These are phyloP conservation scores for Hippopotamus amphibius DNA, from an alignment of 2,113 vertebrate species.

Conservation along the genomic window DNA sequence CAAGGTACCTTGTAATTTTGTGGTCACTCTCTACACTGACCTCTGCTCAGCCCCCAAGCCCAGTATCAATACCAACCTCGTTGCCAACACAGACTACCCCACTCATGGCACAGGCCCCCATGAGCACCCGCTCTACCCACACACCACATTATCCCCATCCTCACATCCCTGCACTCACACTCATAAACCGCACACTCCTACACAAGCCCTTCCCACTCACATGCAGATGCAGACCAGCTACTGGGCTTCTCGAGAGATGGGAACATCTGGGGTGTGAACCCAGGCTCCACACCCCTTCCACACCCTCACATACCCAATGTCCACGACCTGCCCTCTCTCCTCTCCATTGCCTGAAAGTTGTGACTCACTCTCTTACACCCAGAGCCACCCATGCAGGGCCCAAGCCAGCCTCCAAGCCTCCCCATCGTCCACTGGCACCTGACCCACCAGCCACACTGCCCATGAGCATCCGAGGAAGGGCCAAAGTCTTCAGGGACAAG, in stretches of 20 bases:
- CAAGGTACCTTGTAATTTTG: constrained; percentile 64
- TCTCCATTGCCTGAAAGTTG: background rate
- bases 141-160: background rate
- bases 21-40: constrained; percentile 57
- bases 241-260: background rate
- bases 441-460: constrained; percentile 1
- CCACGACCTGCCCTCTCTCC: constrained; percentile 31
- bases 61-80: background rate
- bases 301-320: background rate
- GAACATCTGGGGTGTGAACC: constrained; percentile 37
- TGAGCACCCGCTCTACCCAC: background rate
- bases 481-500: constrained; percentile 75
- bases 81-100: background rate
- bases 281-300: constrained; percentile 31
- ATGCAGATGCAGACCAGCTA: background rate
- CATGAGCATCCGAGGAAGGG: background rate
- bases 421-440: constrained; percentile 2
- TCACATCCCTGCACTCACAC: background rate
- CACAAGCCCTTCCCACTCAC: background rate
- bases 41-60: constrained; percentile 22
- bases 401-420: constrained; percentile 26
- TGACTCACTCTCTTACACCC: constrained; percentile 71
- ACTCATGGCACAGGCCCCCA: background rate
- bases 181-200: background rate
- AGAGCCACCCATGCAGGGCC: constrained; percentile 24